Percentiles rank a stretch among this genome's conserved stretches.
Evolutionary conservation across 1,140 invertebrate genomes (phyloP).

Genomic region (Ostrea denselamellosa): DNA sequence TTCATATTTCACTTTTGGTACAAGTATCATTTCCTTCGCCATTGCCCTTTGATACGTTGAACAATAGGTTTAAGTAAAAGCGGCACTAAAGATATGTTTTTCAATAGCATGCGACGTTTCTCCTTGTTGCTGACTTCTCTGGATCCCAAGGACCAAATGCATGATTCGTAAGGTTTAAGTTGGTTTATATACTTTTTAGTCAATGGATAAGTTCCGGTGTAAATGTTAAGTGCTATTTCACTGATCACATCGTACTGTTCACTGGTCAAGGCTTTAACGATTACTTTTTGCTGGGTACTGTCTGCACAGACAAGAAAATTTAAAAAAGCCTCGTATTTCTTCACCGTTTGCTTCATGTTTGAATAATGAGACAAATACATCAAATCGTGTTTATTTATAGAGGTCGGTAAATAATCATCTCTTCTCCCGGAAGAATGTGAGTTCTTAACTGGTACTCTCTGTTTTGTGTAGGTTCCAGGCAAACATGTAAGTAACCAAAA

Average conservation of each 20-base stretch:
- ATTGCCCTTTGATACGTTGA: neutral
- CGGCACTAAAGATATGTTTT: neutral
- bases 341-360: constrained; percentile 28
- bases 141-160: constrained; percentile 34
- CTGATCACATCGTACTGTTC: constrained; percentile 21
- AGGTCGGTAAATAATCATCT: constrained; percentile 45
- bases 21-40: constrained; percentile 41
- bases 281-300: constrained; percentile 12
- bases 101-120: neutral
- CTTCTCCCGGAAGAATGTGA: constrained; percentile 47
- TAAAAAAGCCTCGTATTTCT: neutral
- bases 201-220: constrained; percentile 9
- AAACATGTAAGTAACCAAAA: constrained; percentile 47
- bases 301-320: constrained; percentile 8
- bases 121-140: neutral
- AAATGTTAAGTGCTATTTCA: constrained; percentile 44
- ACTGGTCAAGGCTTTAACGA: constrained; percentile 26
- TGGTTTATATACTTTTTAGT: constrained; percentile 22
- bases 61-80: constrained; percentile 35
- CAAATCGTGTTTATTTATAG: neutral
- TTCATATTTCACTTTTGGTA: too few relatives aligned
- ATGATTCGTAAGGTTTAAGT: constrained; percentile 39
- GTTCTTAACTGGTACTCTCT: constrained; percentile 49
- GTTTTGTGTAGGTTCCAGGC: constrained; percentile 43
- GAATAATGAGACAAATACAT: constrained; percentile 26